phyloP scores from a whole-genome alignment of 2,888 invertebrate species.

The Proisotoma minuta region DNA sequence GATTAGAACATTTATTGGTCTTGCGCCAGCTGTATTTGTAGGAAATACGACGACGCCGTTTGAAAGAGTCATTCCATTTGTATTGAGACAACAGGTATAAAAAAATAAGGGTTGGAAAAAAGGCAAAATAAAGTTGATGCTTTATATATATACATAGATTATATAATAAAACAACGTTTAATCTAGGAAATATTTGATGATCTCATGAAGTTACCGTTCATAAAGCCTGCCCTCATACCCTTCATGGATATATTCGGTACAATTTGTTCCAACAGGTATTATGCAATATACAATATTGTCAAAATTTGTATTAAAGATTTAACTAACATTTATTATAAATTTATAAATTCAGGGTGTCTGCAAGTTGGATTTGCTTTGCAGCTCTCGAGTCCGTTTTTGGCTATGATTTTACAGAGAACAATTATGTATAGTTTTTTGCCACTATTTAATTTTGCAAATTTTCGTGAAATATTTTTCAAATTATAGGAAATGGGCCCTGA shows the following conservation, averaged over 20 bases:
- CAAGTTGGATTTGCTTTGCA: neutral
- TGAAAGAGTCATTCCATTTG: neutral
- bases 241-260: neutral
- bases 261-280: neutral
- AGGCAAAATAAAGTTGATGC: no score
- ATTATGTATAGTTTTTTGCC: neutral
- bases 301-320: no score
- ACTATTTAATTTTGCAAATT: neutral
- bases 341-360: no score
- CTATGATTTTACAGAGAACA: neutral
- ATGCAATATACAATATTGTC: no score
- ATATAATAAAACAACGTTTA: no score
- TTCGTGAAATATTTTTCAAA: neutral
- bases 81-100: neutral
- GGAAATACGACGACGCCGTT: neutral
- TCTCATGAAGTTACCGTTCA: neutral
- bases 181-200: neutral
- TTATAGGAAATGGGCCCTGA: neutral
- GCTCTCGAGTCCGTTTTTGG: neutral
- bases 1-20: slow-evolving; percentile 5
- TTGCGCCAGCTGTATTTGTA: slow-evolving; percentile 3
- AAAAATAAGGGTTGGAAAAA: neutral
- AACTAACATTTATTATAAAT: no score
- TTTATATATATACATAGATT: no score
- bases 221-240: neutral